Percentiles rank a stretch among this genome's conserved stretches.
Conservation (phyloP, 37 sponge, comb jelly and placozoan genomes). For the Beroe forskalii region DNA sequence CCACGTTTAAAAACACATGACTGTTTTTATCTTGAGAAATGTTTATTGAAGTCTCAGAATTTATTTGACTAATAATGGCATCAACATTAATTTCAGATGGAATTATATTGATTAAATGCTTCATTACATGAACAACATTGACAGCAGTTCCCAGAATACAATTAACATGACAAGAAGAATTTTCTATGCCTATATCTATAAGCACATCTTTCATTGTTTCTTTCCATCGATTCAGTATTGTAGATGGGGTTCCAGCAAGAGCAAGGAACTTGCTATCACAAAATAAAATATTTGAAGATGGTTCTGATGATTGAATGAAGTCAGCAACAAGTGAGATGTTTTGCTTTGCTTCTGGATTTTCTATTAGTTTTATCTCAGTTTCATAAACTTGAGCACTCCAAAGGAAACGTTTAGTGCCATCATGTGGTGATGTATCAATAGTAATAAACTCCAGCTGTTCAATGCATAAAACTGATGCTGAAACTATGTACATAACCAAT, state of each 20-base stretch:
- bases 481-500: not conserved
- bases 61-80: not conserved
- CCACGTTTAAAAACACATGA: not conserved
- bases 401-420: slow-evolving; percentile 32
- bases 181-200: not conserved
- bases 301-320: not conserved
- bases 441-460: slow-evolving; percentile 1
- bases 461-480: not conserved
- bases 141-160: not conserved
- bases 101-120: not conserved
- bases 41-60: not conserved
- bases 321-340: not conserved
- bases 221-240: slow-evolving; percentile 2
- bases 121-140: not conserved
- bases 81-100: not conserved
- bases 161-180: not conserved
- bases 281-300: not conserved
- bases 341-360: not conserved
- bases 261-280: slow-evolving; percentile 10
- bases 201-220: not conserved
- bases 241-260: not conserved
- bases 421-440: not conserved
- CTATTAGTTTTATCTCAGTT: not conserved
- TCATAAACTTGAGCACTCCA: slow-evolving; percentile 14
- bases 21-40: not conserved